A percentile compares a stretch with the other conserved stretches of the same genome.
phyloP scores from a whole-genome alignment of 2,888 invertebrate species.

The Orchesellides sinensis region DNA sequence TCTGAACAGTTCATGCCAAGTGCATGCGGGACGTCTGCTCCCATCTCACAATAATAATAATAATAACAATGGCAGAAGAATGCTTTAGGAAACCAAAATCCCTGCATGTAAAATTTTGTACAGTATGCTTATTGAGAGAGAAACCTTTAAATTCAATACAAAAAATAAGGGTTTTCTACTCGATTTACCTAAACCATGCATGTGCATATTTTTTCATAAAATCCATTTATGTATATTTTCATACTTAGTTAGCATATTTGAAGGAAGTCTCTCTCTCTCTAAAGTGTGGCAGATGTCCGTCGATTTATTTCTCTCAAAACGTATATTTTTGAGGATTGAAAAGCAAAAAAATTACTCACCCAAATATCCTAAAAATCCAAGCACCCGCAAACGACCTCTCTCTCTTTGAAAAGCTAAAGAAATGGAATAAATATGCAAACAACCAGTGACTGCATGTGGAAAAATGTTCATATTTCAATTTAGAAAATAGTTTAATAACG shows the following conservation, averaged over 20 bases:
- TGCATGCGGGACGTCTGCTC: neutral
- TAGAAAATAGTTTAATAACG: no score
- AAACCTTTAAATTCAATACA: neutral
- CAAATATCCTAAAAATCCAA: no score
- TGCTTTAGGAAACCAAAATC: neutral
- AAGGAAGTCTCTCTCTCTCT: conserved; percentile 8
- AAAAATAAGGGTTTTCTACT: neutral
- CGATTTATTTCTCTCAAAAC: neutral
- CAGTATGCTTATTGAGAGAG: neutral
- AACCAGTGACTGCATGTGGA: no score
- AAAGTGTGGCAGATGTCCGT: conserved; percentile 45
- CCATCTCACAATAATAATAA: neutral
- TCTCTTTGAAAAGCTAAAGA: neutral
- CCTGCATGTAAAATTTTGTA: neutral
- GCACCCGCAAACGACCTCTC: neutral
- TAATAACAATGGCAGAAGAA: neutral
- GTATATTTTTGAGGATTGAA: neutral
- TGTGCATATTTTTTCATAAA: conserved; percentile 3
- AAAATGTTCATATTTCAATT: no score
- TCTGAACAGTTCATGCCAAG: no score
- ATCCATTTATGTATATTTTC: conserved; percentile 28
- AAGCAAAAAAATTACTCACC: no score
- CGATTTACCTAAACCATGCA: neutral
- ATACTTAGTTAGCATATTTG: conserved; percentile 50
- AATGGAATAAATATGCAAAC: no score